Base-by-base conservation (phyloP, 1,140 invertebrate species). In the Danaus plexippus region DNA sequence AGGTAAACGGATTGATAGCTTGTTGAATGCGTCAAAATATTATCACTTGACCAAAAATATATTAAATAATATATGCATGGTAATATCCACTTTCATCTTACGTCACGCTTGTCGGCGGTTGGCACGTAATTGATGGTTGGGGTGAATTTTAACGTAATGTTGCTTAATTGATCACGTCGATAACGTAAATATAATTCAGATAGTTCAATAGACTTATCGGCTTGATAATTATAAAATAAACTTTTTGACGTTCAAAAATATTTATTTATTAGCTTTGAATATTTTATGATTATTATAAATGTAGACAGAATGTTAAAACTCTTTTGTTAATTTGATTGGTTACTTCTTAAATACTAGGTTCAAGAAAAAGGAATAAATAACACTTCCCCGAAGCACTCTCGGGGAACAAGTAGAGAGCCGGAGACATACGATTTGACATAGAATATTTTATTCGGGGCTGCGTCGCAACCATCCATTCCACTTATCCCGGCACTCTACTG, bases 401-500 rank as follows among this genome's bases (percentile, higher is more conserved):
- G 61, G 68, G 77, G 79, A 80, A 80, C 77, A 78, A 80, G 71
- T 75, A 63, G 76, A 71, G 80, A 82, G 76, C 77, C 77, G 59
- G 79, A 84, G 84, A 87, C 79, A 77, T 85, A 87, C 80, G 80
- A 77, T 87, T 84, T 85, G 80, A 87, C 75, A 74, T 75, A 75
- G 80, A 85, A 84, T 85, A 84, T 87, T 85, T 84, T 85, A 84
- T 81, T 80, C 72, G 75, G 66, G 62, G 59, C 71, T 64, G 61
- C 71, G 71, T 65, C 66, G 67, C 69, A 67, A 75, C 78, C 76
- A 82, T 85, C 73, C 69, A 84, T 85, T 84, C 77, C 82, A 81
- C 84, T 84, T 85, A 85, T 76, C 80, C 79, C 66, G 65, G 68
- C 67, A 69, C 68, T 80, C 77, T 80, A 76, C 75, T 83, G 82